Evolutionary conservation across 2,113 vertebrate species (phyloP), one percentile per base, ranked within the genome.

Genomic region (Nothocercus julius): DNA sequence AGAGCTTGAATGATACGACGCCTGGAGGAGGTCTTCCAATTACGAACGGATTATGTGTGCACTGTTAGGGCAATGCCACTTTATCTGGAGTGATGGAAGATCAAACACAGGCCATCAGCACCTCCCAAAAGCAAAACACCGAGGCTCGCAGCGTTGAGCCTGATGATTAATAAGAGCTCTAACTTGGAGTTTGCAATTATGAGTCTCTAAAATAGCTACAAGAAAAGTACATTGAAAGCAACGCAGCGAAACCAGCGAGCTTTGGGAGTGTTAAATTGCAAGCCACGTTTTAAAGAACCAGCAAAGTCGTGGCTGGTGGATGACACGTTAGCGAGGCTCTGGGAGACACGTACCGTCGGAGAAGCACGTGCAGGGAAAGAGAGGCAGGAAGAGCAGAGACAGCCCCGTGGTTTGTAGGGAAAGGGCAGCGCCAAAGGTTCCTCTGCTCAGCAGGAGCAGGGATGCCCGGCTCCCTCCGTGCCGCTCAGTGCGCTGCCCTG

Each of bases 221-320:
- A 4, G 1, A 42, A 34, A 53, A 78, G 42, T 14, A 15, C 42
- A 44, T 13, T 11, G 42, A 44, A 44, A 44, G 15, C 42, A 66
- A 70, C 53, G 20, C 0, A 0, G 36, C 13, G 28, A 30, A 10
- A n/a, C 12, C 21, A 13, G 10, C 24, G 2, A 24, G 20, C 42
- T 45, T 59, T 34, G 20, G 44, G 44, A n/a, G 44, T 2, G 15
- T 38, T 20, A 24, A 40, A 56, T 25, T 18, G 62, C 47, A 61
- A 68, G 45, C 38, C 51, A 47, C 32, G 21, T 32, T 74, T 28
- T 30, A 56, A 30, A 30, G 54, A 30, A 17, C 54, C 54, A 56
- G 54, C 54, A 56, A 30, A 30, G 54, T 25, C 28, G 30, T 3
- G 28, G 54, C 28, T 30, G 28, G 54, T 27, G 54, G 28, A 30